A percentile compares a stretch with the other conserved stretches of the same genome.
Evolutionary conservation across 2,113 vertebrate species (phyloP).

Genomic region (Daubentonia madagascariensis): DNA sequence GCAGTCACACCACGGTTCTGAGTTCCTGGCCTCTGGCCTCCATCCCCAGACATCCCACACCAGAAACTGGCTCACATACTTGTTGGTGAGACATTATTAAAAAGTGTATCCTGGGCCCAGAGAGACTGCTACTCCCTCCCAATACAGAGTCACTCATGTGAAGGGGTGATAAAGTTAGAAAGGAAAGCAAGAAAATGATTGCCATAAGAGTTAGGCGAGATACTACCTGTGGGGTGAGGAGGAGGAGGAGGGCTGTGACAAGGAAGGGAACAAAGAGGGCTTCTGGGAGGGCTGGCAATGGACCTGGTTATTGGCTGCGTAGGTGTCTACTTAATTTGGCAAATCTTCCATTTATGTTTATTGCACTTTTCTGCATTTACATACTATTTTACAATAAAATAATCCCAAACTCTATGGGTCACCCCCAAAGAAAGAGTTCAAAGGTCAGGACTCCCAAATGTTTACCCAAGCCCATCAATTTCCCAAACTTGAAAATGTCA

Average conservation of each 20-base stretch:
- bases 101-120: not conserved
- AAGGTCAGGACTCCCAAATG: not conserved
- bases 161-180: not conserved
- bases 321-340: not conserved
- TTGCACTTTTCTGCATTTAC: not conserved
- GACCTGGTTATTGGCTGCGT: not conserved
- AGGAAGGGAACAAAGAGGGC: not conserved
- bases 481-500: not conserved
- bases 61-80: not conserved
- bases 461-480: not conserved
- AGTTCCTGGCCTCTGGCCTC: not conserved
- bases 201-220: not conserved
- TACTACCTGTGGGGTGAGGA: not conserved
- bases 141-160: not conserved
- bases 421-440: not conserved
- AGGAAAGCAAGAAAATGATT: not conserved
- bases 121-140: not conserved
- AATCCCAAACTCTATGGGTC: not conserved
- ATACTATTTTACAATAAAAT: slow-evolving; percentile 11
- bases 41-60: not conserved
- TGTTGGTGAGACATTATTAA: not conserved
- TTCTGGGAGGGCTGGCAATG: not conserved
- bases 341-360: not conserved
- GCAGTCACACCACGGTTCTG: not conserved
- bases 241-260: not conserved